These are phyloP conservation scores for Chymomyza amoena DNA, from an alignment of 2,888 invertebrate genomes.

Conservation along the genomic window DNA sequence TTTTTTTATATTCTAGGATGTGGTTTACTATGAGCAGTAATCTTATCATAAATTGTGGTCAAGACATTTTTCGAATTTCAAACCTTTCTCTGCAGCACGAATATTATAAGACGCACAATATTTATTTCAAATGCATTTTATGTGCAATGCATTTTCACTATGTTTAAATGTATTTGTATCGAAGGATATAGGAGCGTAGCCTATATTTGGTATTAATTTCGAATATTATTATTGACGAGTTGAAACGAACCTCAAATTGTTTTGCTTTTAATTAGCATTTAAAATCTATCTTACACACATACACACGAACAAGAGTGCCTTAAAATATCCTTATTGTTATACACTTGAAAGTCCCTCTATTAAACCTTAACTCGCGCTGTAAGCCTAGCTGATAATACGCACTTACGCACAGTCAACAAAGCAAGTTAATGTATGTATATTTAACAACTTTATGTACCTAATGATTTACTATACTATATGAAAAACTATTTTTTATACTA, in stretches of 20 bases:
- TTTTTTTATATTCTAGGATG: conserved; percentile 28
- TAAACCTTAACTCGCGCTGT: background rate
- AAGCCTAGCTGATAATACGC: background rate
- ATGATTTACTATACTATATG: background rate
- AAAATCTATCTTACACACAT: conserved; percentile 18
- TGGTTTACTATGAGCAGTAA: conserved; percentile 41
- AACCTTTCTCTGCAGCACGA: conserved; percentile 9
- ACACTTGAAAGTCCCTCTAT: conserved; percentile 13
- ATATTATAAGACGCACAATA: conserved; percentile 39
- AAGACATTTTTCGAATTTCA: background rate
- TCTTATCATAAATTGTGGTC: background rate
- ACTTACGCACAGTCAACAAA: background rate
- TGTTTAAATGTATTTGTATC: background rate
- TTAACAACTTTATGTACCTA: background rate
- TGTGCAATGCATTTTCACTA: conserved; percentile 17
- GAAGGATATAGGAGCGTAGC: background rate
- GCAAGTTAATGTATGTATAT: background rate
- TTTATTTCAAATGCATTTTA: conserved; percentile 2
- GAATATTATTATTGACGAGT: background rate
- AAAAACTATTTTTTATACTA: background rate
- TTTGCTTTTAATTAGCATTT: conserved; percentile 48
- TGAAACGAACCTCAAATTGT: background rate
- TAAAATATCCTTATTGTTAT: conserved; percentile 46
- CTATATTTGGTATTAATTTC: background rate
- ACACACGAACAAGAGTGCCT: conserved; percentile 51